Conservation (phyloP, 92 coral and sea anemone genomes). For the Epizoanthus rinbou region DNA sequence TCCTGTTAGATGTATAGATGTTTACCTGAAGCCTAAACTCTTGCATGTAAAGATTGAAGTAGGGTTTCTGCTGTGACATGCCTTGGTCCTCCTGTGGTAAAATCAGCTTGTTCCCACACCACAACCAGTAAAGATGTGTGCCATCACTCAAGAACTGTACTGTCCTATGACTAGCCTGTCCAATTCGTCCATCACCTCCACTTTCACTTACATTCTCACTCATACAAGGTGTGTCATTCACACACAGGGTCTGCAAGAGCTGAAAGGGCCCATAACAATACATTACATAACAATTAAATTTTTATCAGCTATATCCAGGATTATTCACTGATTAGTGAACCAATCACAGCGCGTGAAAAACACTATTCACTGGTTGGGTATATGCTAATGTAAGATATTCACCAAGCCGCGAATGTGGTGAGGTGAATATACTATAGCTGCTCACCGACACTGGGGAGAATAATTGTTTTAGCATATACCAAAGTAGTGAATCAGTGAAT, state of each 20-base stretch:
- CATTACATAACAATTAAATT: not conserved
- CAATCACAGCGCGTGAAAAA: too few species aligned
- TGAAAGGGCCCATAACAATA: not conserved
- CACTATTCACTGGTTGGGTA: too few species aligned
- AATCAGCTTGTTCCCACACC: conserved; percentile 37
- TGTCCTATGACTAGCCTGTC: not conserved
- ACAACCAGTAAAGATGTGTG: conserved; percentile 39
- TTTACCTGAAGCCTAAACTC: conserved; percentile 33
- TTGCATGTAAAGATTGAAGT: conserved; percentile 33
- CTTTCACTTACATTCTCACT: not conserved
- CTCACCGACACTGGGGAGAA: too few species aligned
- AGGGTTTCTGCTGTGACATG: conserved; percentile 26
- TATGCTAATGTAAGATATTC: too few species aligned
- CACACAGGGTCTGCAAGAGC: conserved; percentile 26
- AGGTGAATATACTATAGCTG: too few species aligned
- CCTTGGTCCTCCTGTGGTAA: conserved; percentile 30
- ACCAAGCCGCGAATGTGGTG: too few species aligned
- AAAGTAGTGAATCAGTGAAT: too few species aligned
- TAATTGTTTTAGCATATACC: too few species aligned
- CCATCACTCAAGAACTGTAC: conserved; percentile 44
- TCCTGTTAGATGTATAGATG: not conserved
- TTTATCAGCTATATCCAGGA: too few species aligned
- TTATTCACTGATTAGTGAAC: too few species aligned
- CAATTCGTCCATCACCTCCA: conserved; percentile 4
- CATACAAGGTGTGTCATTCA: not conserved